Evolutionary conservation across 2,113 vertebrate genomes (phyloP), one percentile per base, ranked within the genome.

Genomic region (Coturnix japonica): DNA sequence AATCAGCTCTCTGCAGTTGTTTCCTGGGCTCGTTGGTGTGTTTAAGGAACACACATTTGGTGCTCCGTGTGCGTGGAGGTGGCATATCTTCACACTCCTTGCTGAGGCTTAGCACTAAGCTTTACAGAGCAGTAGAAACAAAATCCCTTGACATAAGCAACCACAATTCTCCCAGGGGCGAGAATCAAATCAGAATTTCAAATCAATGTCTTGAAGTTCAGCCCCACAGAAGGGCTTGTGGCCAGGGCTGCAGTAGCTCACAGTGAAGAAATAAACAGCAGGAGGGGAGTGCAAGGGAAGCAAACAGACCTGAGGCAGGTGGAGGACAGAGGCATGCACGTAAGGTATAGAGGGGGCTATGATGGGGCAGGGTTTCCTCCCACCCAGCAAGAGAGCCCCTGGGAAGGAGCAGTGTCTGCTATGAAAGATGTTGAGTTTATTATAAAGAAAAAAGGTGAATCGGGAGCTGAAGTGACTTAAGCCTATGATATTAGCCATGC

Each of bases 31-130:
- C 91, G 81, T 93, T 94, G 94, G 60, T 95, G 94, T 83, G 80
- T 95, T 91, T 94, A 78, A 91, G 56, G 95, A 95, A 83, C 80
- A 92, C 85, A 94, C 95, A 94, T 94, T 94, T 94, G 87, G 91
- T 94, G 31, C 72, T 89, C 54, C 72, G 70, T 9, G 57, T 90
- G 87, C 90, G 93, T 95, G 95, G 90, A 94, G 95, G 95, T 95
- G 94, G 93, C 85, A 53, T 94, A 74, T 90, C 95, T 94, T 95
- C 94, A 94, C 93, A 93, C 94, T 93, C 95, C 87, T 87, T 94
- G 91, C 33, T 4, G 57, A 95, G 82, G 69, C 81, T 95, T 92
- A 89, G 91, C 94, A 94, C 85, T 33, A 51, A 56, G 89, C 87
- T 85, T 76, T 85, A 47, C 69, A 82, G 79, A 96, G 87, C 85